Evolutionary conservation across 2,113 vertebrate species (phyloP).

Genomic region (Tretioscincus oriximinensis): DNA sequence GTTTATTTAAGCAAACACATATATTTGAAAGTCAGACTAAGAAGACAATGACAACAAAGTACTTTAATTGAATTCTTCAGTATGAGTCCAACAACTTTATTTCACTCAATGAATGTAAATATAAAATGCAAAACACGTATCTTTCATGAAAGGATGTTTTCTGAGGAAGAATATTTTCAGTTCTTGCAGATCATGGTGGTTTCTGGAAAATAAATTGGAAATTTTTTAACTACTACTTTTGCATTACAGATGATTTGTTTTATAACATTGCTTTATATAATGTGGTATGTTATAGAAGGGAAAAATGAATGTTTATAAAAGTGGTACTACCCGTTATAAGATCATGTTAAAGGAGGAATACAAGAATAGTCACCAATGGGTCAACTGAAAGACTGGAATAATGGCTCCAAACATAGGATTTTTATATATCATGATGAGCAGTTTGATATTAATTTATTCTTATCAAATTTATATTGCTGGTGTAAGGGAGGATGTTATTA

Average conservation of each 20-base stretch:
- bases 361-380: neutral
- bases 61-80: neutral
- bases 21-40: neutral
- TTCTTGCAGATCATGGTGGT: no score
- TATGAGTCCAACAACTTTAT: neutral
- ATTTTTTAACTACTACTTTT: no score
- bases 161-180: neutral
- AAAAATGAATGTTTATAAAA: no score
- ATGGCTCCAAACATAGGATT: neutral
- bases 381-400: neutral
- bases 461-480: neutral
- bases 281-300: no score
- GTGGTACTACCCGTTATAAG: no score
- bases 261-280: no score
- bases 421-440: neutral
- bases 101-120: neutral
- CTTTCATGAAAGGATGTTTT: neutral
- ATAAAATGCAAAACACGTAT: neutral
- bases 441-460: neutral
- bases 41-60: neutral
- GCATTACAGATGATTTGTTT: no score
- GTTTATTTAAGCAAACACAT: neutral
- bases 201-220: no score
- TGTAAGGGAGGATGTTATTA: neutral
- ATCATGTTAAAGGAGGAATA: no score